A percentile compares a stretch with the other conserved stretches of the same genome.
Evolutionary conservation across 2,888 invertebrate genomes (phyloP).

Genomic region (Matsumyia berberina): DNA sequence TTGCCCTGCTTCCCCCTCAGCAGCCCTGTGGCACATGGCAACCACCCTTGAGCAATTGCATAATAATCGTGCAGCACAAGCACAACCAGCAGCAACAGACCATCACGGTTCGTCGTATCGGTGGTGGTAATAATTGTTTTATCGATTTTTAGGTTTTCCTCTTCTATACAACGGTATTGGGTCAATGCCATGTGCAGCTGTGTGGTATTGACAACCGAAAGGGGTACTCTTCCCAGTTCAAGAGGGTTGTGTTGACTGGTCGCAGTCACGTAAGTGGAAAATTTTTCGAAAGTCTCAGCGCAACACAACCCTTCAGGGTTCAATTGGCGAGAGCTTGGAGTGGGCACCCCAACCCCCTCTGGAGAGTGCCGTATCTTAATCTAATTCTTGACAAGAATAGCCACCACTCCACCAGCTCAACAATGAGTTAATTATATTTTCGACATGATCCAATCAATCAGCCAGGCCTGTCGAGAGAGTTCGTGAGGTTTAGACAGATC

Average conservation of each 20-base stretch:
- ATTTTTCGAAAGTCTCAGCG: constrained; percentile 15
- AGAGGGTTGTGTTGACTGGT: constrained; percentile 41
- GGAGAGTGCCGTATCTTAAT: constrained; percentile 32
- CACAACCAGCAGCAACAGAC: constrained; percentile 62
- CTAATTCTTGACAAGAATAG: constrained; percentile 13
- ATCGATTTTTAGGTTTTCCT: constrained; percentile 56
- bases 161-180: constrained; percentile 46
- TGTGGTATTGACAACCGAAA: constrained; percentile 36
- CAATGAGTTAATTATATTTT: constrained; percentile 58
- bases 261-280: constrained; percentile 58
- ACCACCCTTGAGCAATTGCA: constrained; percentile 55
- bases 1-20: constrained; percentile 14
- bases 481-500: not conserved
- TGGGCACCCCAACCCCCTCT: not conserved
- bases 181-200: constrained; percentile 69
- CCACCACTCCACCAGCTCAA: constrained; percentile 10
- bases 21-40: constrained; percentile 3
- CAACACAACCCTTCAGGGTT: constrained; percentile 8
- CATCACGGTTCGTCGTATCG: constrained; percentile 35
- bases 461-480: not conserved
- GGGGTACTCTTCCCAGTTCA: constrained; percentile 15
- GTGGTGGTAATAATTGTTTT: constrained; percentile 67
- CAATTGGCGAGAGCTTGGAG: constrained; percentile 1
- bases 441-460: constrained; percentile 56
- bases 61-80: constrained; percentile 53